Evolutionary conservation across 2,888 invertebrate species (phyloP).

Genomic region (Stenodera caucasica): DNA sequence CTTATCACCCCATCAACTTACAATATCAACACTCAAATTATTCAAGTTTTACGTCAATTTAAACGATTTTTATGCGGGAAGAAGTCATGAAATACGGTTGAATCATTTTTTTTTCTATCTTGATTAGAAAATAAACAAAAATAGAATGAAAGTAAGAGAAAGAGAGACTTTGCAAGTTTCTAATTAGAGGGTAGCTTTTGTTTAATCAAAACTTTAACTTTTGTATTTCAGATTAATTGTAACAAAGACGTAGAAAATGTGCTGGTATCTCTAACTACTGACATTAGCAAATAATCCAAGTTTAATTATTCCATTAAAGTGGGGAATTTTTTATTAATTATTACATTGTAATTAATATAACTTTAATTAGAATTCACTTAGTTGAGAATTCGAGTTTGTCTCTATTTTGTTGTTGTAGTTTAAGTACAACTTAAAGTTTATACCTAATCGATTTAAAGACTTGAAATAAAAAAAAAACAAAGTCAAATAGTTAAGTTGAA

Average conservation of each 20-base stretch:
- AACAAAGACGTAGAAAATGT: conserved; percentile 30
- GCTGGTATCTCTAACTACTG: neutral
- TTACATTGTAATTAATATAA: neutral
- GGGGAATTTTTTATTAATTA: neutral
- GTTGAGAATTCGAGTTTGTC: no score
- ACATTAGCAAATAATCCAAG: neutral
- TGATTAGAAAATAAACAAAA: no score
- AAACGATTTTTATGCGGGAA: conserved; percentile 16
- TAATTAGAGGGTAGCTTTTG: conserved; percentile 41
- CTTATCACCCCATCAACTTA: conserved; percentile 12
- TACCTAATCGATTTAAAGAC: no score
- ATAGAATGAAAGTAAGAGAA: no score
- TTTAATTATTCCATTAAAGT: neutral
- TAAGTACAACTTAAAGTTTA: no score
- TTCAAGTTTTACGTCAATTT: neutral
- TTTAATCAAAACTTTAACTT: conserved; percentile 42
- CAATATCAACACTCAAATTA: no score
- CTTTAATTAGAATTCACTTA: neutral
- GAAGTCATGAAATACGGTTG: conserved; percentile 17
- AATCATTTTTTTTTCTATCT: no score
- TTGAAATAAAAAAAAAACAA: no score
- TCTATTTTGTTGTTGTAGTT: no score
- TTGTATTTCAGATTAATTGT: conserved; percentile 42
- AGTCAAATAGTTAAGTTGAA: no score
- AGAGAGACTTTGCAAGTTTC: no score